Evolutionary conservation across 2,888 invertebrate species (phyloP).

Genomic region (Macrosoma leucophasiata): DNA sequence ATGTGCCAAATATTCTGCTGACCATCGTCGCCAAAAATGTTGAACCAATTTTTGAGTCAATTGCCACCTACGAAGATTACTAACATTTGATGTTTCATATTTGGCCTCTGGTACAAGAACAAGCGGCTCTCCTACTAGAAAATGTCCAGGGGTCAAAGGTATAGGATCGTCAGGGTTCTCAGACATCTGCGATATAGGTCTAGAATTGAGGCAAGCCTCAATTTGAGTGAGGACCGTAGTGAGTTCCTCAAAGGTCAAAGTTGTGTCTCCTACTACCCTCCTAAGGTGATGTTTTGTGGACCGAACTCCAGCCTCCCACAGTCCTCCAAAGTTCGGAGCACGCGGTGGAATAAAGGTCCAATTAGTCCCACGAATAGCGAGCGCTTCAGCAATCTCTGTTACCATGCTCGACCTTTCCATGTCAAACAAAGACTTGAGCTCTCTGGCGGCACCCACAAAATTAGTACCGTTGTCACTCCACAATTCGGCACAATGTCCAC

Average conservation of each 20-base stretch:
- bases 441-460: constrained; percentile 21
- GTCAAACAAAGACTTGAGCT: constrained; percentile 7
- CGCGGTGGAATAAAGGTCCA: constrained; percentile 12
- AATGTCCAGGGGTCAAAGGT: constrained; percentile 21
- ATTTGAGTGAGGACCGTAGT: constrained; percentile 9
- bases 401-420: too few relatives aligned
- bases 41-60: constrained; percentile 18
- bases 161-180: constrained; percentile 9
- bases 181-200: constrained; percentile 7
- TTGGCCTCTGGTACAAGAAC: constrained; percentile 9
- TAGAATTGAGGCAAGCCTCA: constrained; percentile 16
- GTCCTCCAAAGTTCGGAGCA: constrained; percentile 15
- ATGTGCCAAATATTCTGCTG: constrained; percentile 12
- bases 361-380: constrained; percentile 4
- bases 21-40: constrained; percentile 21
- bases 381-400: constrained; percentile 2
- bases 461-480: constrained; percentile 28
- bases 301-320: constrained; percentile 13
- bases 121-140: constrained; percentile 20
- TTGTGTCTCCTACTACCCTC: constrained; percentile 8
- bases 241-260: constrained; percentile 8
- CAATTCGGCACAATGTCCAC: constrained; percentile 20
- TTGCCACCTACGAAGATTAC: constrained; percentile 17
- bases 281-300: constrained; percentile 10
- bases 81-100: constrained; percentile 10